Evolutionary conservation across 2,113 vertebrate genomes (phyloP), one percentile per base, ranked within the genome.

Genomic region (Hiodon alosoides): DNA sequence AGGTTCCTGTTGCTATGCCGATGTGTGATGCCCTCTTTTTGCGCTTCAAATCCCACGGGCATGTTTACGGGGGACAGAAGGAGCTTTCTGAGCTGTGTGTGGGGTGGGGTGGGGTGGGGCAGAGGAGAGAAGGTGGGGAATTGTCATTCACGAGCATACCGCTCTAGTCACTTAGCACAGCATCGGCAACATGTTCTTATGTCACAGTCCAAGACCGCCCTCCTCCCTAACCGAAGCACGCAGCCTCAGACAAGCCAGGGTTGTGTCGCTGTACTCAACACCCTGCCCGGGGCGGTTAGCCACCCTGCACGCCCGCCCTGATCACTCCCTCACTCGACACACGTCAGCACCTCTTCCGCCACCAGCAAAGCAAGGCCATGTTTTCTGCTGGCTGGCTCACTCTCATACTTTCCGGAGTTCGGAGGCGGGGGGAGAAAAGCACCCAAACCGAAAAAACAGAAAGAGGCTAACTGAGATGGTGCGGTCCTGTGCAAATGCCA

Each of bases 11-110:
- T 90, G 81, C 84, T 74, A 74, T 88, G 90, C 83, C 87, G 91
- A 85, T 92, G 92, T 76, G 85, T 0, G 7, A 81, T 84, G 78
- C 91, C 90, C 0, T 95, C 94, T 88, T 90, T 94, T 86, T 92
- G 93, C 67, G 83, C 72, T n/a, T 96, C 94, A 7, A 88, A 85
- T 83, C 85, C 89, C 0, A 82, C 76, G 46, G 93, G 89, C 72
- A 92, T 81, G n/a, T 93, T 93, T 10, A 94, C 93, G 0, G 96
- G 94, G 76, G 94, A 93, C 72, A 97, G 90, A 78, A 98, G 92
- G 79, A 99, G 91, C 83, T 94, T 95, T 92, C 93, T 95, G 72
- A 98, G 89, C 96, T 97, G 83, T 5, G 2, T 66, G 58, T 47
- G 13, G 73, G 5, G 14, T 70, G 69, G 80, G 73, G 72, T 73